Conservation (phyloP, 2,888 invertebrate genomes). For the Cenopis cana region DNA sequence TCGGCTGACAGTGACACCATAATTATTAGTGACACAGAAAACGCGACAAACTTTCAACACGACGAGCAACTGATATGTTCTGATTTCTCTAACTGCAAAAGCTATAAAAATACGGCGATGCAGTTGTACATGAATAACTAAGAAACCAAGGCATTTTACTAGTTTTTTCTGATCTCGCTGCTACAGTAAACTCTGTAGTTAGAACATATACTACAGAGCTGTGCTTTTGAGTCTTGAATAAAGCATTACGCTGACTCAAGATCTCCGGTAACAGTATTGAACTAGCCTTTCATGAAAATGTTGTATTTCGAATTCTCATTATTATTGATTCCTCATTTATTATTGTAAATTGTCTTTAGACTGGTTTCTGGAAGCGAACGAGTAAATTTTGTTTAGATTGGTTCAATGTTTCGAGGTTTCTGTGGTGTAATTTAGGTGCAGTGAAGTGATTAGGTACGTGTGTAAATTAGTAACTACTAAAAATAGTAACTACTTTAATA, state of each 20-base stretch:
- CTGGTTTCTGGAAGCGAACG: background rate
- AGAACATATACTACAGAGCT: conserved; percentile 27
- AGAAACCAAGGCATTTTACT: background rate
- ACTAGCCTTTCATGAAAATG: conserved; percentile 26
- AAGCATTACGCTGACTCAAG: conserved; percentile 40
- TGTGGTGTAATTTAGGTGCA: no score
- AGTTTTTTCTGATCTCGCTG: background rate
- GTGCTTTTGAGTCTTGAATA: conserved; percentile 33
- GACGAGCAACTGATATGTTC: no score
- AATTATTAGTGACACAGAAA: no score
- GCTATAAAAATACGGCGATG: no score
- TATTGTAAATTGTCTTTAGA: background rate
- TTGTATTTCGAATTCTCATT: conserved; percentile 20
- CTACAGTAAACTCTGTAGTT: background rate
- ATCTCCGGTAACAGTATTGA: conserved; percentile 15
- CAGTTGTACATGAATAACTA: no score
- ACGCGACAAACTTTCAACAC: no score
- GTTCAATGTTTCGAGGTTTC: no score
- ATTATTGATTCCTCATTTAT: background rate
- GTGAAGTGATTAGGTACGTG: no score
- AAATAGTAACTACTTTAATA: no score
- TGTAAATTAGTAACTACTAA: no score
- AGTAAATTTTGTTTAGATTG: background rate
- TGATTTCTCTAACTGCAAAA: no score
- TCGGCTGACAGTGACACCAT: no score